Conservation (phyloP, 2,113 vertebrate genomes). For the Sceloporus tristichus region DNA sequence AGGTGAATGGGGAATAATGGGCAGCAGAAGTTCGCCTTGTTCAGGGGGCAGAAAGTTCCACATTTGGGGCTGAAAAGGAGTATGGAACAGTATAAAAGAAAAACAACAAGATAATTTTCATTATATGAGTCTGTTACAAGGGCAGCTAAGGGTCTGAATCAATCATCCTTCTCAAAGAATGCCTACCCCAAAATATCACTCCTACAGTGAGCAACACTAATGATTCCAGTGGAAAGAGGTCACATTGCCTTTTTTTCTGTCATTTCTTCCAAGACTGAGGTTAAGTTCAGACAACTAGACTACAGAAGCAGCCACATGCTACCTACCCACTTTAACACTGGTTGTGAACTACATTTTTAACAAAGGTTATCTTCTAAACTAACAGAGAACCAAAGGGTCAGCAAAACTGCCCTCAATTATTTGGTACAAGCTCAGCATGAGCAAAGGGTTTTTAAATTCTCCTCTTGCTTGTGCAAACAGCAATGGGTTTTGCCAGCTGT, state of each 20-base stretch:
- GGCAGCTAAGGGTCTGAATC: no score
- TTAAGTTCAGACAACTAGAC: background rate
- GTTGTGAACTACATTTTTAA: background rate
- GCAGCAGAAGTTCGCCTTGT: no score
- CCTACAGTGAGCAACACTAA: background rate
- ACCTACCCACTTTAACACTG: background rate
- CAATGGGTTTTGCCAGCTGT: no score
- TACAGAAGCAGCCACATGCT: background rate
- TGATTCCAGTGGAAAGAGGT: background rate
- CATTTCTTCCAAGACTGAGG: background rate
- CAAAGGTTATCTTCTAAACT: background rate
- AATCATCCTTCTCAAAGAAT: background rate
- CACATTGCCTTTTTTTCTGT: background rate
- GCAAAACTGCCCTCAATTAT: no score
- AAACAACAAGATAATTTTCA: background rate
- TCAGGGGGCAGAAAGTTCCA: no score
- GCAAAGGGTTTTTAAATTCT: no score
- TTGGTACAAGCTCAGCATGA: no score
- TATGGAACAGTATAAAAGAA: no score
- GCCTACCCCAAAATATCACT: background rate
- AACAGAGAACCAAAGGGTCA: no score
- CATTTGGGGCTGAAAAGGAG: no score
- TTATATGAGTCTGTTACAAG: no score
- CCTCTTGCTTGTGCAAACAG: no score
- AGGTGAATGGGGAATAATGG: background rate